Evolutionary conservation across 30 jellyfish, hydroid and myxozoan species (phyloP).

Genomic region (Aurelia aurita): DNA sequence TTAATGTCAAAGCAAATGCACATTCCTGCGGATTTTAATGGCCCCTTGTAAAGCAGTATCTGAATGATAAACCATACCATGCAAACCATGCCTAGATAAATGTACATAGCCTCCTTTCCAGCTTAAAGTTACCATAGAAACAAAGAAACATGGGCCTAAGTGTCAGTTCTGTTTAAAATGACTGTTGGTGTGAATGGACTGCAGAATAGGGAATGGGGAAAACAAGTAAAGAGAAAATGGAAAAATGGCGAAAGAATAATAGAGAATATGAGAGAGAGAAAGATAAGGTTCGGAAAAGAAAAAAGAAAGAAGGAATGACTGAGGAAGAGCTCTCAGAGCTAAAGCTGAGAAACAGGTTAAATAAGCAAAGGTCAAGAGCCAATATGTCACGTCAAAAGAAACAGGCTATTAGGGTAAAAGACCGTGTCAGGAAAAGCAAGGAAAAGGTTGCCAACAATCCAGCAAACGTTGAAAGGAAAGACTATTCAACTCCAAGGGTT

Average conservation of each 20-base stretch:
- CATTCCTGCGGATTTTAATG: no score
- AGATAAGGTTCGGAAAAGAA: slow-evolving; percentile 31
- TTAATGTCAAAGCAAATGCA: no score
- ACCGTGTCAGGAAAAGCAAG: slow-evolving; percentile 37
- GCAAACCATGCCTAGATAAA: no score
- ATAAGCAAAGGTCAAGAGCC: slow-evolving; percentile 32
- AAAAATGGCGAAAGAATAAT: slow-evolving; percentile 24
- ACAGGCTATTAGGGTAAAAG: slow-evolving; percentile 56
- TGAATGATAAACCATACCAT: no score
- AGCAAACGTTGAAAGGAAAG: slow-evolving; percentile 23
- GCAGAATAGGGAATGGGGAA: slow-evolving; percentile 36
- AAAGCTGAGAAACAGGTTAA: slow-evolving; percentile 19
- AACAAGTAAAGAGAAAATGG: slow-evolving; percentile 43
- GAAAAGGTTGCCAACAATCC: slow-evolving; percentile 33
- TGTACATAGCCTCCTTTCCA: not conserved
- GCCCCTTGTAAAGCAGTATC: no score
- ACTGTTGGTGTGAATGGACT: not conserved
- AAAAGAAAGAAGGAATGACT: slow-evolving; percentile 38
- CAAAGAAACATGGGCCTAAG: slow-evolving; percentile 3
- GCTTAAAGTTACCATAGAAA: slow-evolving; percentile 15
- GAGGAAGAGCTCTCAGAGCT: slow-evolving; percentile 52
- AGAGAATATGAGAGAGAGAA: slow-evolving; percentile 2
- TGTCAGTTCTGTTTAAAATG: not conserved
- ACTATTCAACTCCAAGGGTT: slow-evolving; percentile 49
- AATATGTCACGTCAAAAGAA: slow-evolving; percentile 44